Base-by-base conservation (phyloP, 1,140 invertebrate species). In the Patella vulgata region DNA sequence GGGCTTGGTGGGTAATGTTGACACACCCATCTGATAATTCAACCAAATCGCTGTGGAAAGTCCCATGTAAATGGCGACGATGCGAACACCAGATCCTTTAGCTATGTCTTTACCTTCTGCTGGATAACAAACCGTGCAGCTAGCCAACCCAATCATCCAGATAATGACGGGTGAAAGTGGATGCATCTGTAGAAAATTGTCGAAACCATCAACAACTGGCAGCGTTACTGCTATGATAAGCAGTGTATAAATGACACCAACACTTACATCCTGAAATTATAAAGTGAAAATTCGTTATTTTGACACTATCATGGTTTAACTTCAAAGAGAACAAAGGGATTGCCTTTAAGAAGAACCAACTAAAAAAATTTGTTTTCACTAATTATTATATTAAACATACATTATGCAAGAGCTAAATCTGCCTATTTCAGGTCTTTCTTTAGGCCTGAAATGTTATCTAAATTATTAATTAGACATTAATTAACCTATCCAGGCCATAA, bases 81-180 rank as follows among this genome's bases (percentile, higher is more conserved):
- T 92, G 85, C 93, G 90, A 9, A 92, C 89, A 1, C 93, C 94
- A 79, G 96, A 93, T 27, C 92, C 92, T 79, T 93, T 93, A 12
- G 74, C 66, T 21, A 75, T 71, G 55, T 66, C 66, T 53, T 73
- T 72, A 43, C 66, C 58, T 27, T 73, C 53, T 55, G 90, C 89
- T 43, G 90, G 89, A 56, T 85, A 82, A 59, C 88, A 89, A 2
- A 92, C 91, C n/a, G 71, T 73, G 84, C 92, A 90, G 78, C 90
- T 90, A 54, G 91, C 84, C 46, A 90, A 85, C 0, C 88, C 77
- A 56, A 94, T 87, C 21, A 89, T 90, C 50, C 89, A 73, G 43
- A 93, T 81, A 33, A 90, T 70, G n/a, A 89, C 58, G 6, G 92
- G 90, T 12, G 91, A 88, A 75, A 87, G 90, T 27, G 85, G 80